Evolutionary conservation across 2,113 vertebrate species (phyloP).

Genomic region (Canis aureus): DNA sequence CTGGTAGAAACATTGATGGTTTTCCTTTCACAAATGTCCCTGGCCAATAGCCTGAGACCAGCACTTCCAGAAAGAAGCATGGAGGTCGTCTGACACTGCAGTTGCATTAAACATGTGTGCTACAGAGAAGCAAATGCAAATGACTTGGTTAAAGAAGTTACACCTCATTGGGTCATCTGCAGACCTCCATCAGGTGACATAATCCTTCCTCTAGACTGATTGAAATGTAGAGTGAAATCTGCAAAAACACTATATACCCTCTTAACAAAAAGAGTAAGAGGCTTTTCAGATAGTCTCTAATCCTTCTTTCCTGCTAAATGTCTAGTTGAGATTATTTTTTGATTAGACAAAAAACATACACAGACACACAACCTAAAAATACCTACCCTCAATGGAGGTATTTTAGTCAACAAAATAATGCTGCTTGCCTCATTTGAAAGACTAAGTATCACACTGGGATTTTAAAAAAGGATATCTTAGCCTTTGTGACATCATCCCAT

Average conservation of each 20-base stretch:
- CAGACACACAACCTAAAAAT: constrained; percentile 85
- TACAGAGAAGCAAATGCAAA: constrained; percentile 72
- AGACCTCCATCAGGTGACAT: constrained; percentile 85
- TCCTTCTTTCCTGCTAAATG: constrained; percentile 86
- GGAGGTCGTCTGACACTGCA: background rate
- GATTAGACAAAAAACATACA: constrained; percentile 85
- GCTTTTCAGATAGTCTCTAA: constrained; percentile 85
- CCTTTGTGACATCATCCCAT: constrained; percentile 81
- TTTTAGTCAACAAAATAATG: constrained; percentile 86
- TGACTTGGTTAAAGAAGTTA: constrained; percentile 76
- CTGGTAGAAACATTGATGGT: background rate
- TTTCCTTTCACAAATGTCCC: constrained; percentile 53
- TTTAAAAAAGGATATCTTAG: constrained; percentile 82
- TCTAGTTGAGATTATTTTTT: constrained; percentile 87
- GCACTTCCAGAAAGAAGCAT: background rate
- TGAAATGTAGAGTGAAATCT: constrained; percentile 84
- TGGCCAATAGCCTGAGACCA: constrained; percentile 30
- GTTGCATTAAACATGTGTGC: constrained; percentile 31
- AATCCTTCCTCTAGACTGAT: constrained; percentile 83
- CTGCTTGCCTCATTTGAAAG: constrained; percentile 87
- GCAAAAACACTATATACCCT: constrained; percentile 75
- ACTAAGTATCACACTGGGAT: constrained; percentile 83
- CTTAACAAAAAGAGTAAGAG: constrained; percentile 85
- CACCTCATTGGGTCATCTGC: constrained; percentile 77
- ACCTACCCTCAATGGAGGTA: constrained; percentile 83